A percentile compares a stretch with the other conserved stretches of the same genome.
These are phyloP conservation scores for Pseudopodoces humilis DNA, from an alignment of 2,113 vertebrate genomes.

Conservation along the genomic window DNA sequence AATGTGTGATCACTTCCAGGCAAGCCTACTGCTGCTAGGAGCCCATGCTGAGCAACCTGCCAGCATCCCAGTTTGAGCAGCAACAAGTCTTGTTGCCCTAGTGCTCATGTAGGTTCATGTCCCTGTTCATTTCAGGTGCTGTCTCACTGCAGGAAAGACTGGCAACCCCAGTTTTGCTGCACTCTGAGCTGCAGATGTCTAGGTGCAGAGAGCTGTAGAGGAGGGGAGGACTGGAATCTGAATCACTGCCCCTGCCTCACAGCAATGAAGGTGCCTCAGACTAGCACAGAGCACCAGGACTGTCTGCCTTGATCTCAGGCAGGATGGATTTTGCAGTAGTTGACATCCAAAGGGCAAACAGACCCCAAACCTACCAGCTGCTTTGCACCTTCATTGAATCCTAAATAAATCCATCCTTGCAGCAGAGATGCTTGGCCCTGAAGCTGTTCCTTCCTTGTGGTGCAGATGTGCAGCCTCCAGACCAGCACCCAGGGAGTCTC, in stretches of 20 bases:
- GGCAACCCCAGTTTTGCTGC: not conserved
- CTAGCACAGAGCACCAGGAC: not conserved
- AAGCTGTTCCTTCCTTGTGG: not conserved
- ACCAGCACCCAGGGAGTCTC: not conserved
- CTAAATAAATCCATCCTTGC: not conserved
- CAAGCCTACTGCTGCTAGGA: not conserved
- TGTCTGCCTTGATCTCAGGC: not conserved
- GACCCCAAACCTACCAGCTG: not conserved
- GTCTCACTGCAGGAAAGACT: not conserved
- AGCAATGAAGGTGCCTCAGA: fast-evolving
- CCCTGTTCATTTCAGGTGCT: not conserved
- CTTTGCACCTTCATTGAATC: not conserved
- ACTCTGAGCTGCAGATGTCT: not conserved
- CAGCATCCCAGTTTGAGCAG: not conserved
- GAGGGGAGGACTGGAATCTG: not conserved
- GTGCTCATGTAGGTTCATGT: not conserved
- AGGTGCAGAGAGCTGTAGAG: not conserved
- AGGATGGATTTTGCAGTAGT: not conserved
- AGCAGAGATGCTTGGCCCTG: not conserved
- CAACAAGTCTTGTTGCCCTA: not conserved
- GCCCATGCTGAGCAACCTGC: not conserved
- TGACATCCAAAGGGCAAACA: not conserved
- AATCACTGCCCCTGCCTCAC: not conserved
- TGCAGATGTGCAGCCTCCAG: not conserved
- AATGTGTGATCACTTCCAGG: not conserved